A percentile compares a stretch with the other conserved stretches of the same genome.
Evolutionary conservation across 2,797 vertebrate species (phyloP).

Genomic region (Lagocephalus sceleratus): DNA sequence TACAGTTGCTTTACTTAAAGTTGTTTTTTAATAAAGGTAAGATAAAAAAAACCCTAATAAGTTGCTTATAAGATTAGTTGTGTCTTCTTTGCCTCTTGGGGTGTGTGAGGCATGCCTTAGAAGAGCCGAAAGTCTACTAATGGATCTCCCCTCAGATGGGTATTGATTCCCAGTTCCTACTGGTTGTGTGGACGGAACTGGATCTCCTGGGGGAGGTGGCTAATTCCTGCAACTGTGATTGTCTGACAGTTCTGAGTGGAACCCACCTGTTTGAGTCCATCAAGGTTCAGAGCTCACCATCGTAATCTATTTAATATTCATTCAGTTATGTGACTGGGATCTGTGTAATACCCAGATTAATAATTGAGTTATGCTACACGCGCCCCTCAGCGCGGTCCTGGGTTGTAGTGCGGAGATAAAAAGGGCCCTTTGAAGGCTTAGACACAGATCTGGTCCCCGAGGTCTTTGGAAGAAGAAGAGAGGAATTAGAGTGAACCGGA

Average conservation of each 20-base stretch:
- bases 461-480: slow-evolving; percentile 78
- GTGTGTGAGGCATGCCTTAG: no score
- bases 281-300: slow-evolving; percentile 54
- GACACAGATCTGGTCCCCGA: slow-evolving; percentile 68
- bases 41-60: no score
- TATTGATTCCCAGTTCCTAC: no score
- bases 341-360: slow-evolving; percentile 65
- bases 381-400: slow-evolving; percentile 53
- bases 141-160: no score
- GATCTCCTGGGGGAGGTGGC: no score
- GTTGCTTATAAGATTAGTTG: no score
- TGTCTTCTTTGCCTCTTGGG: no score
- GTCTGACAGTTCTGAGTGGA: background rate
- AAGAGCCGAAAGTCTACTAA: no score
- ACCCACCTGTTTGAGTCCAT: slow-evolving; percentile 10
- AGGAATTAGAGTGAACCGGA: slow-evolving; percentile 65
- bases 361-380: slow-evolving; percentile 70
- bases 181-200: background rate
- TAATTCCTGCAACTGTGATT: no score
- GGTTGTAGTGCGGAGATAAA: slow-evolving; percentile 69
- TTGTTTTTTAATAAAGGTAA: no score
- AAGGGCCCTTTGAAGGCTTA: slow-evolving; percentile 70
- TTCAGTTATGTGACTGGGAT: slow-evolving; percentile 35
- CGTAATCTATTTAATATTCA: slow-evolving; percentile 63
- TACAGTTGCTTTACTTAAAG: no score